Evolutionary conservation across 2,888 invertebrate genomes (phyloP).

Genomic region (Clitarchus hookeri): DNA sequence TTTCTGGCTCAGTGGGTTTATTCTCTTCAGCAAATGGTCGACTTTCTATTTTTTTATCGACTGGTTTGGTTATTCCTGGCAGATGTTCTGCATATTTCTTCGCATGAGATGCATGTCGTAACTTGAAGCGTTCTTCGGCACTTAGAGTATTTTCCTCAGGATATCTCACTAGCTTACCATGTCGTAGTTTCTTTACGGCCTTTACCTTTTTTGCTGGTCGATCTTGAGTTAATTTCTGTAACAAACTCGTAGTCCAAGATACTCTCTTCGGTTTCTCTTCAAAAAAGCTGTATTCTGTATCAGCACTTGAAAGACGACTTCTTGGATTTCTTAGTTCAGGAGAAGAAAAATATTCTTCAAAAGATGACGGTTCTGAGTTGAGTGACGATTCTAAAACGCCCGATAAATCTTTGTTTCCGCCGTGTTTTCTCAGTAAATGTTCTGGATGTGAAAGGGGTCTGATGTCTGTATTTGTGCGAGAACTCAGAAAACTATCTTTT

Average conservation of each 20-base stretch:
- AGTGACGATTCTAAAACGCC: conserved; percentile 3
- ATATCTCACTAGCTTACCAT: conserved; percentile 27
- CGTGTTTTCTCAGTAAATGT: not conserved
- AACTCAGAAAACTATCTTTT: not conserved
- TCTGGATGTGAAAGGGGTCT: not conserved
- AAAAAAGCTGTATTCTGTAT: not conserved
- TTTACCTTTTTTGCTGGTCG: conserved; percentile 31
- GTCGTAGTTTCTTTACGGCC: conserved; percentile 17
- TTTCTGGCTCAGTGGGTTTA: not conserved
- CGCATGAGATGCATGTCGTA: not conserved
- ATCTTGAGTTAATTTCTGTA: conserved; percentile 39
- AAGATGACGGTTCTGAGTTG: conserved; percentile 20
- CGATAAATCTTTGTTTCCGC: not conserved
- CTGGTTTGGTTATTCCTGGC: not conserved
- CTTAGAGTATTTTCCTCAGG: conserved; percentile 32
- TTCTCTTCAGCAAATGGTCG: not conserved
- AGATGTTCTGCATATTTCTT: not conserved
- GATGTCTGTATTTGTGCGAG: not conserved
- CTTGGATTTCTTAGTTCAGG: conserved; percentile 20
- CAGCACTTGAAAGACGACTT: conserved; percentile 19
- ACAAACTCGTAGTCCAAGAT: conserved; percentile 41
- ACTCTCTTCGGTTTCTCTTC: conserved; percentile 31
- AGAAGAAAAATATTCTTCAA: conserved; percentile 3
- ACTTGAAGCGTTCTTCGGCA: conserved; percentile 27
- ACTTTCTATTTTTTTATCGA: not conserved